phyloP scores from a whole-genome alignment of 1,140 invertebrate genomes.

The Zeugodacus cucurbitae region DNA sequence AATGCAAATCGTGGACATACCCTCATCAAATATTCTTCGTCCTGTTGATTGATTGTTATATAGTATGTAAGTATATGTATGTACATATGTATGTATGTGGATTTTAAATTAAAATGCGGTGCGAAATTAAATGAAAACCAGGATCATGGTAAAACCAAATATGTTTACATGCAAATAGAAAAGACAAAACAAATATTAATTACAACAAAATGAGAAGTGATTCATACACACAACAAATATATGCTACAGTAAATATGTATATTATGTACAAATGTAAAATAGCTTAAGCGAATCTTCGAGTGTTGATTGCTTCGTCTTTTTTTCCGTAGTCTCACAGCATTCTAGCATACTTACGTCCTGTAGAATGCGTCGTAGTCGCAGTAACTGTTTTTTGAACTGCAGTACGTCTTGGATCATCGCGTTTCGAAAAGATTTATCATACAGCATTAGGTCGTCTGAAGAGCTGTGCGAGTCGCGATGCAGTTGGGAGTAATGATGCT shows the following conservation, averaged over 20 bases:
- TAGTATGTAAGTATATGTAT: background rate
- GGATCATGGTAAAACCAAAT: background rate
- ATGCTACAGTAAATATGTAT: background rate
- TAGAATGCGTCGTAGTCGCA: constrained; percentile 73
- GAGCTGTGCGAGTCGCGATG: constrained; percentile 60
- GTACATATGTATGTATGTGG: background rate
- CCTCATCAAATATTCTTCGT: constrained; percentile 73
- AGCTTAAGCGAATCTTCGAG: background rate
- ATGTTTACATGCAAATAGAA: background rate
- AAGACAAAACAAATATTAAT: constrained; percentile 31
- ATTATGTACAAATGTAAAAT: background rate
- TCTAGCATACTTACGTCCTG: constrained; percentile 69
- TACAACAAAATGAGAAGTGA: background rate
- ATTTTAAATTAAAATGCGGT: constrained; percentile 31
- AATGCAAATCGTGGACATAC: constrained; percentile 64
- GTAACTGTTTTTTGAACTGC: constrained; percentile 75
- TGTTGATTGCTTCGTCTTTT: background rate
- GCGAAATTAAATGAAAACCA: background rate
- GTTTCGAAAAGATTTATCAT: constrained; percentile 65
- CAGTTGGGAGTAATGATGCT: constrained; percentile 39
- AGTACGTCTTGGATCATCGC: constrained; percentile 75
- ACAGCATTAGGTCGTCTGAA: constrained; percentile 65
- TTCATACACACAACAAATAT: background rate
- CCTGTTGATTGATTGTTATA: constrained; percentile 45
- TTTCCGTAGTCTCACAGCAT: background rate